phyloP scores from a whole-genome alignment of 2,797 vertebrate species.

The Champsocephalus esox region DNA sequence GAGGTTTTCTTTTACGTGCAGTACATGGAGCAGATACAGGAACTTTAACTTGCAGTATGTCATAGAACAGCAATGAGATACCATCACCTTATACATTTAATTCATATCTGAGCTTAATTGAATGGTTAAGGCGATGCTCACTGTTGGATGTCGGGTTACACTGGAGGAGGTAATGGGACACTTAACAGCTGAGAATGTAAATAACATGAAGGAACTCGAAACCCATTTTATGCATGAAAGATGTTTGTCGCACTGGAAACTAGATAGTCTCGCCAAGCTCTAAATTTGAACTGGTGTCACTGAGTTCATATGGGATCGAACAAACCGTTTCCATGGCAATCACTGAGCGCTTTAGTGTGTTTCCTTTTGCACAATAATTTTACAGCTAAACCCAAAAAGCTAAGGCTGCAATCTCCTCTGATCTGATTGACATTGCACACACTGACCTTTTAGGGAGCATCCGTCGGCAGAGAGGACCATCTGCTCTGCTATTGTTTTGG shows the following conservation, averaged over 20 bases:
- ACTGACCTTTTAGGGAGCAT: slow-evolving; percentile 84
- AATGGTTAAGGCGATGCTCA: slow-evolving; percentile 46
- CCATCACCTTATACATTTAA: too few relatives aligned
- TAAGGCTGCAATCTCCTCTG: background rate
- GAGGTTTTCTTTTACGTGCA: background rate
- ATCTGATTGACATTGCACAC: slow-evolving; percentile 4
- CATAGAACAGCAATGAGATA: slow-evolving; percentile 34
- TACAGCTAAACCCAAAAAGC: slow-evolving; percentile 16
- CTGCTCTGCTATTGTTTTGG: slow-evolving; percentile 94
- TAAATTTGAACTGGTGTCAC: slow-evolving; percentile 85
- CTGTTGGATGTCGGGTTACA: slow-evolving; percentile 51
- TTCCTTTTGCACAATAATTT: slow-evolving; percentile 10
- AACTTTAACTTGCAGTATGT: slow-evolving; percentile 42
- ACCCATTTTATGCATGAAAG: slow-evolving; percentile 2
- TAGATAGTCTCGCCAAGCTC: slow-evolving; percentile 61
- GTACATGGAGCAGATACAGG: slow-evolving; percentile 15
- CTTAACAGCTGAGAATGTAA: slow-evolving; percentile 50
- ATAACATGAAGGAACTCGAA: slow-evolving; percentile 21
- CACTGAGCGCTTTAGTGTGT: slow-evolving; percentile 57
- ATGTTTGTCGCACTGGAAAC: slow-evolving; percentile 6
- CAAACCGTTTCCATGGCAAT: slow-evolving; percentile 72
- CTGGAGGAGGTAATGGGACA: slow-evolving; percentile 4
- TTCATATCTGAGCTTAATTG: slow-evolving; percentile 53
- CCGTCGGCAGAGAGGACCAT: slow-evolving; percentile 90
- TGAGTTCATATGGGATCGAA: slow-evolving; percentile 78